Percentiles rank a stretch among this genome's conserved stretches.
phyloP scores from a whole-genome alignment of 1,140 invertebrate species.

The Marisa cornuarietis region DNA sequence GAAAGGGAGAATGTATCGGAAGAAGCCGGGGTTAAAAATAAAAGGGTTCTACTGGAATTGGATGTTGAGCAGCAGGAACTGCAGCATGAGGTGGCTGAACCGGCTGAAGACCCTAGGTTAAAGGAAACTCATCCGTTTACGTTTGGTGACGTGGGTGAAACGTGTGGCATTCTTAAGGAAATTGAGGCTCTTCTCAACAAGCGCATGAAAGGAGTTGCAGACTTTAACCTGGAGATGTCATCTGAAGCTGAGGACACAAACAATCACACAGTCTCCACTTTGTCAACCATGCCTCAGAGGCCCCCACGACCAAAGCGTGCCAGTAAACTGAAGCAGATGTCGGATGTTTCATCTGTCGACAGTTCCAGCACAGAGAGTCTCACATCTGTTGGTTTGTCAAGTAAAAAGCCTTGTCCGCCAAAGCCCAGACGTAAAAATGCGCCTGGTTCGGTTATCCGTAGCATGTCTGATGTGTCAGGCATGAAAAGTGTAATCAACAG shows the following conservation, averaged over 20 bases:
- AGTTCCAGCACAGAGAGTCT: constrained; percentile 36
- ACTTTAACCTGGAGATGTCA: not conserved
- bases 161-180: constrained; percentile 40
- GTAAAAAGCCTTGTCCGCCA: constrained; percentile 39
- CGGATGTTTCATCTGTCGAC: constrained; percentile 16
- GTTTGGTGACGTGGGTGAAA: constrained; percentile 21
- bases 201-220: constrained; percentile 19
- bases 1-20: not conserved
- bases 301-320: constrained; percentile 42
- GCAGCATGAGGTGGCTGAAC: not conserved
- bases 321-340: constrained; percentile 20
- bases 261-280: not conserved
- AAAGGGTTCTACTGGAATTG: not conserved
- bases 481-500: constrained; percentile 26
- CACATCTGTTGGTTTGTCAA: constrained; percentile 12
- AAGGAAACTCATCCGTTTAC: not conserved
- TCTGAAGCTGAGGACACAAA: constrained; percentile 4
- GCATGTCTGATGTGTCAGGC: constrained; percentile 42
- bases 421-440: constrained; percentile 45
- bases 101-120: not conserved
- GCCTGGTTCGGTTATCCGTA: constrained; percentile 25
- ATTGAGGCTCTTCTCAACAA: constrained; percentile 36
- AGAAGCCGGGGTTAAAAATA: not conserved
- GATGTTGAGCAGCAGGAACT: not conserved
- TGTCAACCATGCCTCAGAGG: constrained; percentile 26